Evolutionary conservation across 2,888 invertebrate species (phyloP), one percentile per base, ranked within the genome.

Genomic region (Dione juno): DNA sequence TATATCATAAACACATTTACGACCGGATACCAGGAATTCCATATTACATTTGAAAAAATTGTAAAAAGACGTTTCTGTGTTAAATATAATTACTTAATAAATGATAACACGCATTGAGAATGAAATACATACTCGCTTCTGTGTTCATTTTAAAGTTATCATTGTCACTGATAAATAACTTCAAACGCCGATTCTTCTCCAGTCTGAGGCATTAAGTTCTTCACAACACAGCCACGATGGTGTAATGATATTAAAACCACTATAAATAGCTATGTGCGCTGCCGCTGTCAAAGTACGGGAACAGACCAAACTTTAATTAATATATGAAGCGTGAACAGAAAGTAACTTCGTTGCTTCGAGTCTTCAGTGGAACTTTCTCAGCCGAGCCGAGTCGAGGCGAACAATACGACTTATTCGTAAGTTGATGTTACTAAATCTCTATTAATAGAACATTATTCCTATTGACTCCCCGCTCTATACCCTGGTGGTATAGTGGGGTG

Each of bases 251-350:
- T 41, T 41, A 61, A 61, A 21, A 37, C 54, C 54, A 10, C 54
- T n/a, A 35, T 54, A 54, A 35, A 16, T 14, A 35, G 14, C 13
- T 8, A 21, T 5, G 14, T n/a, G 9, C 14, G n/a, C 54, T 54
- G 54, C 54, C 35, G 54, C 14, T 54, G 58, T 59, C 19, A 59
- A 21, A 59, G 21, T 41, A 28, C 1, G 6, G n/a, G 43, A 43
- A 43, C 43, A n/a, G 43, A 21, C 19, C 14, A 59, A 59, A 59
- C 59, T 64, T 48, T 64, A 64, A 64, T 48, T 64, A 50, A 37
- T 37, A 37, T 48, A 64, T 48, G 64, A 64, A 64, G 64, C 37
- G 50, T 50, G 64, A 64, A 64, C 64, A 40, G 35, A 48, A 64
- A 50, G 63, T 48, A 48, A 48, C 16, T 64, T 50, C 5, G 63